These are phyloP conservation scores for Cremastinae sp. DNA, from an alignment of 2,888 invertebrate species.

Conservation along the genomic window DNA sequence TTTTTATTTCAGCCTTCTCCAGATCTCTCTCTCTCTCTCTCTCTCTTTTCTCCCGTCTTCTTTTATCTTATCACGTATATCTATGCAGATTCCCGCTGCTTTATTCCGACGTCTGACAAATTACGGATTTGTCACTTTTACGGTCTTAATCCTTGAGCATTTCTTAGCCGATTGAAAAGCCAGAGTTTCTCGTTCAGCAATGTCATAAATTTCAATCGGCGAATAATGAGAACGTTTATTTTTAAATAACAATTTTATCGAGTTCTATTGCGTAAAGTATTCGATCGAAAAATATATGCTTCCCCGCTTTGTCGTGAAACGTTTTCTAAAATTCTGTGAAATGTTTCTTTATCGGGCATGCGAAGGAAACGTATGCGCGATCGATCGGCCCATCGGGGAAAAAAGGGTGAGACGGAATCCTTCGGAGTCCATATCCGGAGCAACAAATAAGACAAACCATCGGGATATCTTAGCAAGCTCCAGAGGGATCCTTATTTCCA, in stretches of 20 bases:
- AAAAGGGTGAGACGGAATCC: conserved; percentile 18
- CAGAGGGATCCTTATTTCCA: conserved; percentile 61
- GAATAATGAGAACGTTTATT: conserved; percentile 22
- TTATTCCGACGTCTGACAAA: conserved; percentile 63
- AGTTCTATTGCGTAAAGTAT: too few species aligned
- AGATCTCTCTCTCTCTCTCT: conserved; percentile 5
- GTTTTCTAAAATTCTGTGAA: too few species aligned
- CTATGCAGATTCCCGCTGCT: conserved; percentile 32
- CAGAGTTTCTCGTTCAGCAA: conserved; percentile 1
- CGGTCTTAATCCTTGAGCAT: conserved; percentile 22
- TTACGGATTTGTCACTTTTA: conserved; percentile 65
- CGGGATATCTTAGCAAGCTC: conserved; percentile 45
- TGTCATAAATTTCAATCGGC: conserved; percentile 16
- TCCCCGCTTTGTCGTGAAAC: too few species aligned
- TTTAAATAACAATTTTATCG: not conserved
- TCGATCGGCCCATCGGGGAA: conserved; percentile 45
- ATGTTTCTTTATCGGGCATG: too few species aligned
- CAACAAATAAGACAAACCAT: conserved; percentile 31
- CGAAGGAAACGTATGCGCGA: conserved; percentile 2
- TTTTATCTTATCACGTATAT: not conserved
- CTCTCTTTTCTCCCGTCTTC: not conserved
- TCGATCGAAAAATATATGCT: too few species aligned
- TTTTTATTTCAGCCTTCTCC: conserved; percentile 6
- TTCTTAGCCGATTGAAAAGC: conserved; percentile 26
- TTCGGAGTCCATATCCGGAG: conserved; percentile 19